Conservation (phyloP, 2,797 vertebrate genomes). For the Meda fulgida region DNA sequence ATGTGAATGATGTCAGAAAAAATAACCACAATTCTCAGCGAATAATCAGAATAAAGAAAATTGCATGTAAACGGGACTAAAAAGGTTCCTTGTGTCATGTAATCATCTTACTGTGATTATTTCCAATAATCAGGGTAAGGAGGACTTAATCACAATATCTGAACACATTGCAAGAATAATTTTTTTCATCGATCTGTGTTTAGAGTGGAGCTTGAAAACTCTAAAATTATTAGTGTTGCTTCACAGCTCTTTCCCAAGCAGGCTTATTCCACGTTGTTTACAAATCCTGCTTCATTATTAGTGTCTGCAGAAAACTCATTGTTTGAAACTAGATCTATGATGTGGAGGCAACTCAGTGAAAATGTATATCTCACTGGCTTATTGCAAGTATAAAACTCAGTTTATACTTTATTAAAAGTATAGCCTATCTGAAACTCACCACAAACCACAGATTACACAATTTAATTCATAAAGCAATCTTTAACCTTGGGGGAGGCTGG, state of each 20-base stretch:
- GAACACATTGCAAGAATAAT: not conserved
- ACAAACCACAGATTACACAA: constrained; percentile 52
- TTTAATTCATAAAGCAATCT: constrained; percentile 70
- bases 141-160: not conserved
- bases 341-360: not conserved
- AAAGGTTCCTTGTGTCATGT: not conserved
- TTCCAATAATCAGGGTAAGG: too few relatives aligned
- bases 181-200: not conserved
- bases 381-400: constrained; percentile 7
- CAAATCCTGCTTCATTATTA: constrained; percentile 36
- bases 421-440: constrained; percentile 49
- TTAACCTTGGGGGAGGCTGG: constrained; percentile 69
- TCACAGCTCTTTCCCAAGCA: constrained; percentile 18
- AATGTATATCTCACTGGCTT: constrained; percentile 20
- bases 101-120: too few relatives aligned
- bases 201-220: not conserved
- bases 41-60: not conserved
- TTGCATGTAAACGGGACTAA: not conserved
- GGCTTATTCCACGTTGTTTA: not conserved
- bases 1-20: not conserved
- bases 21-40: not conserved
- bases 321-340: constrained; percentile 17
- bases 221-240: constrained; percentile 26
- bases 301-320: constrained; percentile 16
- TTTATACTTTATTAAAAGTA: constrained; percentile 38